These are phyloP conservation scores for Isichthys henryi DNA, from an alignment of 2,113 vertebrate genomes.

Conservation along the genomic window DNA sequence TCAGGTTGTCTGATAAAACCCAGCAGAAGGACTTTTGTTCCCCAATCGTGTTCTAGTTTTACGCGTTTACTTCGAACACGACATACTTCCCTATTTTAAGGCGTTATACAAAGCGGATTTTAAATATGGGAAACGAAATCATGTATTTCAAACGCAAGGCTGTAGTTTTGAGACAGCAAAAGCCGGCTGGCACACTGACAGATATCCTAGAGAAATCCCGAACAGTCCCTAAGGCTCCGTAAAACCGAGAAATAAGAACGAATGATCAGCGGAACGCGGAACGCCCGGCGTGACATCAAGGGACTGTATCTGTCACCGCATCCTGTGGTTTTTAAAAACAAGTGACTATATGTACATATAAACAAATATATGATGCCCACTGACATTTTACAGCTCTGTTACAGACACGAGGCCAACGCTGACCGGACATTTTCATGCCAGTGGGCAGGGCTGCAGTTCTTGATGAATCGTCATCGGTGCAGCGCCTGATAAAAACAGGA, in stretches of 20 bases:
- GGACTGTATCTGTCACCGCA: background rate
- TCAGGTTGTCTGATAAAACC: too few species aligned
- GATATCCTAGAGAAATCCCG: background rate
- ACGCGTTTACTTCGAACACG: background rate
- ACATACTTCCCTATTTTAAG: slow-evolving; percentile 4
- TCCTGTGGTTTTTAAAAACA: background rate
- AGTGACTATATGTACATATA: background rate
- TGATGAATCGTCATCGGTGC: background rate
- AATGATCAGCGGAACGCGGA: background rate
- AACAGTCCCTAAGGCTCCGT: background rate
- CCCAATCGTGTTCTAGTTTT: background rate
- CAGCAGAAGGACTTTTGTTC: background rate
- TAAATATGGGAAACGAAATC: slow-evolving; percentile 16
- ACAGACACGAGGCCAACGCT: background rate
- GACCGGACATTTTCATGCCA: background rate
- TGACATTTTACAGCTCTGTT: background rate
- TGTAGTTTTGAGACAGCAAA: background rate
- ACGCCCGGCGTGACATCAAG: background rate
- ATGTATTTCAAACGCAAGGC: background rate
- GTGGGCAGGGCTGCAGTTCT: background rate
- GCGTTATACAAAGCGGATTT: background rate
- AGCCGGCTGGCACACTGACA: background rate
- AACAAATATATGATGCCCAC: background rate
- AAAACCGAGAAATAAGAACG: background rate
- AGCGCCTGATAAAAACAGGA: background rate